Evolutionary conservation across 92 coral and sea anemone genomes (phyloP), one percentile per base, ranked within the genome.

Genomic region (Phymanthus crucifer): DNA sequence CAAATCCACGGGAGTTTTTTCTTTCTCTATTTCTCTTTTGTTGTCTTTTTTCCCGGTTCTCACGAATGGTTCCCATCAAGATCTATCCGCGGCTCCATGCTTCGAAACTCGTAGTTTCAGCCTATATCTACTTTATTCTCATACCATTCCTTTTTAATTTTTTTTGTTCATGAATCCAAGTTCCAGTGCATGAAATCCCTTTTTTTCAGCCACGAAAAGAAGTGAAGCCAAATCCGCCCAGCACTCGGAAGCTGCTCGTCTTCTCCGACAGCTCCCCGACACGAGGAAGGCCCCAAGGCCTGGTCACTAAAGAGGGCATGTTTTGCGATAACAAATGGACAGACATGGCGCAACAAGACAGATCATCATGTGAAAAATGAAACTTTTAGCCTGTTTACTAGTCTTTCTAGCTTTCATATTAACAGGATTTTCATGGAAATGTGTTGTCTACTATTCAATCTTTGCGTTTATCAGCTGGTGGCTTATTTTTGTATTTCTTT

Each of bases 311-410:
- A 68, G 58, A 36, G 3, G 35, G 32, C 57, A 18, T 12, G 71
- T 40, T 37, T 38, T 77, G 64, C 19, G 52, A 77, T 76, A 85
- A 86, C 78, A 84, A 78, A 80, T 57, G 86, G 86, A 86, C 87
- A 92, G 86, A 86, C 87, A 92, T 89, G 93, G 93, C 86, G 89
- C 82, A 84, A 66, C 78, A 27, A 50, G 83, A 54, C 31, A 71
- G 56, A 57, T 43, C 47, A 75, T 29, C 33, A 50, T 64, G 34
- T 64, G 34, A 74, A 74, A 74, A 70, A 92, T 90, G 94, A 80
- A 83, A 24, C 78, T 90, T 85, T 77, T 85, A 64, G 82, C 79
- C 50, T 81, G 80, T 70, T 81, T 85, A 45, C 52, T 90, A 38
- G 83, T 81, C 67, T 79, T 87, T 34, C 19, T 83, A 76, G 90